A percentile compares a stretch with the other conserved stretches of the same genome.
phyloP scores from a whole-genome alignment of 2,113 vertebrate species.

The Alaudala cheleensis region DNA sequence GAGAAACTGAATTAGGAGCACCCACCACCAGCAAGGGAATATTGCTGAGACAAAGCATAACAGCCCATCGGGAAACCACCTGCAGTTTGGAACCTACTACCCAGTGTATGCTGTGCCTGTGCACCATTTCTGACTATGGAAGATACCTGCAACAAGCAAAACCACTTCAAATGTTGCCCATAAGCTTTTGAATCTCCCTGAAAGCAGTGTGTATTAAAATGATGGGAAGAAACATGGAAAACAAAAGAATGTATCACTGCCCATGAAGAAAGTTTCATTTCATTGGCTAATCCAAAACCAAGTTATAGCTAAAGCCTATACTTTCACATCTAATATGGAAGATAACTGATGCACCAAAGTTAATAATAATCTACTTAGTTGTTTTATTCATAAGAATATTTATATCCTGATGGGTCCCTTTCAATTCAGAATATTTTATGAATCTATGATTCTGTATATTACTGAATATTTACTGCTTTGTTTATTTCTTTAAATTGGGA shows the following conservation, averaged over 20 bases:
- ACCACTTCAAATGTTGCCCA: neutral
- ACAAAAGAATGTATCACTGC: neutral
- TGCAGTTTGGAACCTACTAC: neutral
- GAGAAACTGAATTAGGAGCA: neutral
- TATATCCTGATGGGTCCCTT: neutral
- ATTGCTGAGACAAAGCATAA: neutral
- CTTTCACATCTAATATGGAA: neutral
- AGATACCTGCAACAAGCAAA: neutral
- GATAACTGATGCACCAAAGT: neutral
- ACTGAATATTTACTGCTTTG: neutral
- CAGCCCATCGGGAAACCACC: fast-evolving
- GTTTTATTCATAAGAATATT: neutral
- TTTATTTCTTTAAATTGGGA: neutral
- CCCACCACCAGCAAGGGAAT: neutral
- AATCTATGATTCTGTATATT: neutral
- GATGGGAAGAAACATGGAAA: neutral
- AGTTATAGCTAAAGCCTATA: neutral
- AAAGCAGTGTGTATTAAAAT: neutral
- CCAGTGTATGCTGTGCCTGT: no score
- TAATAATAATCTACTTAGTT: neutral
- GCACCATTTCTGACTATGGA: neutral
- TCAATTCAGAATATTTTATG: neutral
- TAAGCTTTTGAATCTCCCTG: neutral
- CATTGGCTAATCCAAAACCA: neutral
- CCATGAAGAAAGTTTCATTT: neutral